These are phyloP conservation scores for Pristionchus entomophagus DNA, from an alignment of 2,888 invertebrate species.

Conservation along the genomic window DNA sequence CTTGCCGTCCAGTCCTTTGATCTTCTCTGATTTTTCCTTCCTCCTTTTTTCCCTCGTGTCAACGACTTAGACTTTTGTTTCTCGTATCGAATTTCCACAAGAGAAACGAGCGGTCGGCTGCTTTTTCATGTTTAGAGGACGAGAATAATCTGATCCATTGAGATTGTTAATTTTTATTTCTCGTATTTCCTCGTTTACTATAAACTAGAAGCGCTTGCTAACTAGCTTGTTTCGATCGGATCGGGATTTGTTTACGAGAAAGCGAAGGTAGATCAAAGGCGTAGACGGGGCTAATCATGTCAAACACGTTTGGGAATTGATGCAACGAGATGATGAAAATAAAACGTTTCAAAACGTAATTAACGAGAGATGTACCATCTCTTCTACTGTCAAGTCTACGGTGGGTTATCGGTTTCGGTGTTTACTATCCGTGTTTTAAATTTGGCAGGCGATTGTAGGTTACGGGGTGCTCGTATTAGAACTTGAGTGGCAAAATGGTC, in stretches of 20 bases:
- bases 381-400: background rate
- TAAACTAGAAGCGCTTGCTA: background rate
- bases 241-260: background rate
- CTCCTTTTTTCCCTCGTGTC: background rate
- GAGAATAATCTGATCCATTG: background rate
- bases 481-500: background rate
- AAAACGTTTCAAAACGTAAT: background rate
- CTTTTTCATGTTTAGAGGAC: slow-evolving; percentile 14
- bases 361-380: background rate
- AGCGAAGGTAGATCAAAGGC: background rate
- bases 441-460: background rate
- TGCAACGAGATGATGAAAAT: no score
- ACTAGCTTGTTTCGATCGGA: background rate
- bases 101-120: background rate
- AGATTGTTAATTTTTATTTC: background rate
- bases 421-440: background rate
- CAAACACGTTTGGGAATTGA: background rate
- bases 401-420: background rate
- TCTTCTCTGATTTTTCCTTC: background rate
- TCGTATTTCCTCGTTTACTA: background rate
- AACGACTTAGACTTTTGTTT: background rate
- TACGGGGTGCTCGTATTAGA: background rate
- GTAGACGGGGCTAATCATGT: background rate
- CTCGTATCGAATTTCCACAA: background rate
- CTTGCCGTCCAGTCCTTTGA: background rate